Evolutionary conservation across 2,888 invertebrate genomes (phyloP).

Genomic region (Drosophila affinis): DNA sequence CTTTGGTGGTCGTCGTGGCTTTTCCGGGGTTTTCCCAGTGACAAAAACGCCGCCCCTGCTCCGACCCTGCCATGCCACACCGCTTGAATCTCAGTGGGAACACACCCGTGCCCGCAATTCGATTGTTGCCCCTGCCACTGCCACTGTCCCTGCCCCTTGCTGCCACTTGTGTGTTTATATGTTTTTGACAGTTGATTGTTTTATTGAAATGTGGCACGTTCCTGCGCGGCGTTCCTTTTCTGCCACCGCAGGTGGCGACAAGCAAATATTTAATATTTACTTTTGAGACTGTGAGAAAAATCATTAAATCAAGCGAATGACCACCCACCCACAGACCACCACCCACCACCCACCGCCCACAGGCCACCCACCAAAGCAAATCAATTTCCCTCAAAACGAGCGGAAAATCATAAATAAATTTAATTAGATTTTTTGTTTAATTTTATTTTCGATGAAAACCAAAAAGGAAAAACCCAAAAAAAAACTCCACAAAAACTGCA

Average conservation of each 20-base stretch:
- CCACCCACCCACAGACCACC: background rate
- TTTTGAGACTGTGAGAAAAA: conserved; percentile 61
- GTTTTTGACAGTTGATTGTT: conserved; percentile 67
- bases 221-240: conserved; percentile 3
- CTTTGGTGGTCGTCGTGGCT: conserved; percentile 57
- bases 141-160: too few species aligned
- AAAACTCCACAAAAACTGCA: conserved; percentile 20
- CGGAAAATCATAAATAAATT: conserved; percentile 43
- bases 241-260: conserved; percentile 32
- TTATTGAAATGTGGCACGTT: conserved; percentile 59
- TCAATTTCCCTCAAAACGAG: conserved; percentile 43
- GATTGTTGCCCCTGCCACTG: background rate
- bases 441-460: too few species aligned
- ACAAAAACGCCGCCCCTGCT: conserved; percentile 11
- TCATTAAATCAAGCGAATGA: conserved; percentile 57
- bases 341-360: conserved; percentile 14
- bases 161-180: conserved; percentile 37
- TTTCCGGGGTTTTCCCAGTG: conserved; percentile 11
- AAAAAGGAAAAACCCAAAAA: too few species aligned
- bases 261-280: conserved; percentile 70
- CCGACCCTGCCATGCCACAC: background rate
- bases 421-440: conserved; percentile 70
- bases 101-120: conserved; percentile 6
- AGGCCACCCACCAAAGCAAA: conserved; percentile 9
- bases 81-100: conserved; percentile 10